phyloP scores from a whole-genome alignment of 92 coral and sea anemone species.

The Epizoanthus stellaris region DNA sequence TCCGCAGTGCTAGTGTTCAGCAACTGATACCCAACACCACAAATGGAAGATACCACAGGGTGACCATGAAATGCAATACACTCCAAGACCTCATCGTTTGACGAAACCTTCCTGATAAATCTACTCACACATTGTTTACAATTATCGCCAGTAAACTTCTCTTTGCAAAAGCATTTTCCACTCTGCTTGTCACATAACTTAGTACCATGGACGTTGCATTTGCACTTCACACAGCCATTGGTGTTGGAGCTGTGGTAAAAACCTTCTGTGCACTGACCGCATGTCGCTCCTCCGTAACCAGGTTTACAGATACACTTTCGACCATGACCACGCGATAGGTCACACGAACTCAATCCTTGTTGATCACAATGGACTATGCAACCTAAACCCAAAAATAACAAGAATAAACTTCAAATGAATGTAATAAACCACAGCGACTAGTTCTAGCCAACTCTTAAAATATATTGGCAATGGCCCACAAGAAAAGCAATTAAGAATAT shows the following conservation, averaged over 20 bases:
- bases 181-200: constrained; percentile 27
- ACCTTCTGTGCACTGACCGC: constrained; percentile 56
- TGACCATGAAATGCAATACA: constrained; percentile 36
- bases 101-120: constrained; percentile 12
- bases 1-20: not conserved
- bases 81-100: not conserved
- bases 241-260: constrained; percentile 15
- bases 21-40: constrained; percentile 30
- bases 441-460: not conserved
- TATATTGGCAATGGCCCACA: not conserved
- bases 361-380: constrained; percentile 4
- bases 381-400: constrained; percentile 12
- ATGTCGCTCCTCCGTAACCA: constrained; percentile 51
- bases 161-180: constrained; percentile 34
- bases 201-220: constrained; percentile 1
- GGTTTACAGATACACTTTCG: constrained; percentile 34
- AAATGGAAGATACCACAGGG: constrained; percentile 43
- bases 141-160: not conserved
- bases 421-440: not conserved
- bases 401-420: not conserved
- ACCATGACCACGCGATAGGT: not conserved
- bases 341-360: not conserved
- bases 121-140: constrained; percentile 26
- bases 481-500: not conserved
- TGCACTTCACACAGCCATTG: constrained; percentile 34